Conservation (phyloP, 2,888 invertebrate species). For the Scaptomyza parva region DNA sequence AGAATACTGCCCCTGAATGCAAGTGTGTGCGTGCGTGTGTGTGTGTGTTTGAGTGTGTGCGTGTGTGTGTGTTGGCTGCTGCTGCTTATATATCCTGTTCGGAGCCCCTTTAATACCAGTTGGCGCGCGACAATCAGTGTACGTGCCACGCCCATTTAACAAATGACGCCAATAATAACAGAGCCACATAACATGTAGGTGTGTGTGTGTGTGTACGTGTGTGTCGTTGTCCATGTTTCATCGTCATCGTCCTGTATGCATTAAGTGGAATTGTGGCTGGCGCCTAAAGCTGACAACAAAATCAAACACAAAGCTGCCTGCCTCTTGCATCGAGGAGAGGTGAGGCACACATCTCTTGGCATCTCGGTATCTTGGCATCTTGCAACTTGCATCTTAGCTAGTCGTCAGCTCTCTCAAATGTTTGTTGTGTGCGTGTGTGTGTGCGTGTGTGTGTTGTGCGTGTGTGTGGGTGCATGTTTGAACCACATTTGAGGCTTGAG, state of each 20-base stretch:
- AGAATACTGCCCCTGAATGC: slow-evolving; percentile 21
- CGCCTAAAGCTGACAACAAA: slow-evolving; percentile 57
- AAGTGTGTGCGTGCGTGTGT: background rate
- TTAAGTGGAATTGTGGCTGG: slow-evolving; percentile 54
- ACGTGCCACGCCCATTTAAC: slow-evolving; percentile 22
- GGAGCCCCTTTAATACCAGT: slow-evolving; percentile 40
- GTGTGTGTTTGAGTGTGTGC: slow-evolving; percentile 7
- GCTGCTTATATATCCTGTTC: slow-evolving; percentile 39
- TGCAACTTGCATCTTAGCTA: slow-evolving; percentile 39
- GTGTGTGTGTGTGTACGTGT: background rate
- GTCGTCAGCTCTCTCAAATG: slow-evolving; percentile 30
- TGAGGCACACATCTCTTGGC: no score
- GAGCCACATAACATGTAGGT: background rate
- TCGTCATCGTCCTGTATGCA: slow-evolving; percentile 14
- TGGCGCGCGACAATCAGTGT: slow-evolving; percentile 45
- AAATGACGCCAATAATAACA: slow-evolving; percentile 52
- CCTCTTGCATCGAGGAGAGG: background rate
- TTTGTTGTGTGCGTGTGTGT: slow-evolving; percentile 1
- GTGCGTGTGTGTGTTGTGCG: no score
- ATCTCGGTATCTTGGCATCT: no score
- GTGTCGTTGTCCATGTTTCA: slow-evolving; percentile 4
- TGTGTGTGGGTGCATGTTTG: background rate
- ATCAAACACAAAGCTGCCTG: slow-evolving; percentile 59
- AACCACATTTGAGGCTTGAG: slow-evolving; percentile 24
- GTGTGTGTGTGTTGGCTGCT: slow-evolving; percentile 13